phyloP scores from a whole-genome alignment of 2,113 vertebrate genomes.

The Rutilus rutilus region DNA sequence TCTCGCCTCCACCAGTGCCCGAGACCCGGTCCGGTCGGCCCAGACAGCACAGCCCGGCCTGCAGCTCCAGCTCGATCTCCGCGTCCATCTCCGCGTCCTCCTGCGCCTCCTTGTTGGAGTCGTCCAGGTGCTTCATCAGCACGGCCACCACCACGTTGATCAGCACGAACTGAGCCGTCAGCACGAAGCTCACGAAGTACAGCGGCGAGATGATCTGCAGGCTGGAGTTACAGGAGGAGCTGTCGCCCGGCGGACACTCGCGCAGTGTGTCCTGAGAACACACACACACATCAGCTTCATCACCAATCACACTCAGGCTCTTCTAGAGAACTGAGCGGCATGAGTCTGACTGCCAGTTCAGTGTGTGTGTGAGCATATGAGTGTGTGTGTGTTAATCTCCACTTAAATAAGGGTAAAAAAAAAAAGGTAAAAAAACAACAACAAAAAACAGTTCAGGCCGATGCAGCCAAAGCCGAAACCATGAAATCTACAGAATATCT shows the following conservation, averaged over 20 bases:
- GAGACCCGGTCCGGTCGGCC: slow-evolving; percentile 70
- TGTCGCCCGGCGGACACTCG: slow-evolving; percentile 88
- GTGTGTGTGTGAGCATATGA: not conserved
- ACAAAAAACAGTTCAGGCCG: too few species aligned
- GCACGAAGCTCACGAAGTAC: slow-evolving; percentile 98
- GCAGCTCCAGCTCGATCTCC: slow-evolving; percentile 93
- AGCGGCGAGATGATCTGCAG: slow-evolving; percentile 90
- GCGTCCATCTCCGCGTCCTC: slow-evolving; percentile 98
- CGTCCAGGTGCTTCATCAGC: slow-evolving; percentile 97
- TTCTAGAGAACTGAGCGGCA: not conserved
- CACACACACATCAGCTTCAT: not conserved
- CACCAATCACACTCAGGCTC: too few species aligned
- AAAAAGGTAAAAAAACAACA: accelerated
- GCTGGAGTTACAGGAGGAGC: slow-evolving; percentile 88
- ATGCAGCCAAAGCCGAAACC: not conserved
- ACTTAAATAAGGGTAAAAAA: too few species aligned
- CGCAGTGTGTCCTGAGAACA: slow-evolving; percentile 88
- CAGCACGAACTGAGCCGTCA: slow-evolving; percentile 98
- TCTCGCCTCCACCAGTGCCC: slow-evolving; percentile 53
- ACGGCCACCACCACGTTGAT: slow-evolving; percentile 99
- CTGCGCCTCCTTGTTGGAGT: slow-evolving; percentile 97
- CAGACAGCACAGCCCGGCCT: slow-evolving; percentile 81
- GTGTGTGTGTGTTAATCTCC: too few species aligned
- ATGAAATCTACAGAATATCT: not conserved
- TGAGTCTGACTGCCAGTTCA: not conserved